phyloP scores from a whole-genome alignment of 2,113 vertebrate species.

The Neolamprologus devosi region DNA sequence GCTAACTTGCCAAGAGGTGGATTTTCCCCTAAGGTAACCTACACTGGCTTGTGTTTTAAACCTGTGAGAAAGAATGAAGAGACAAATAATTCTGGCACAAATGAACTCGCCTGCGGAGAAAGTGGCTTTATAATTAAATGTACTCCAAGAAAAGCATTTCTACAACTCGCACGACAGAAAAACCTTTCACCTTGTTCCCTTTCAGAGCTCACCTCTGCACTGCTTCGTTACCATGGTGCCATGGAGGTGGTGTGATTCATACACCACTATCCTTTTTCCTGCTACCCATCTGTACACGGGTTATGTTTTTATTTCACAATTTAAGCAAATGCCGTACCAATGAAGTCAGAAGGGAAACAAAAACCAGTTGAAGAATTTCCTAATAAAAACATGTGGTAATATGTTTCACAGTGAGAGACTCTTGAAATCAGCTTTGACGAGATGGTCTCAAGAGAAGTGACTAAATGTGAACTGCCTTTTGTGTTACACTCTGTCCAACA shows the following conservation, averaged over 20 bases:
- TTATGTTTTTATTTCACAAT: neutral
- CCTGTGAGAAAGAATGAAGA: neutral
- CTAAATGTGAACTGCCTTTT: neutral
- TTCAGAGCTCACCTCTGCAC: neutral
- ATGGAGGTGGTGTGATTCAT: neutral
- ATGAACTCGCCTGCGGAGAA: neutral
- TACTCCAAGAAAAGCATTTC: neutral
- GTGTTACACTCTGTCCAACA: neutral
- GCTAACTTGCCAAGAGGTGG: neutral
- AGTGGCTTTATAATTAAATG: neutral
- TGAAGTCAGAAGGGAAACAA: neutral
- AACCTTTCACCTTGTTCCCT: neutral
- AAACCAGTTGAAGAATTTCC: neutral
- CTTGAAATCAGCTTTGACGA: neutral
- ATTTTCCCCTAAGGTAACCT: neutral
- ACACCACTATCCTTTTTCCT: neutral
- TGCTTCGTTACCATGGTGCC: slow-evolving; percentile 23
- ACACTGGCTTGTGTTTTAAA: neutral
- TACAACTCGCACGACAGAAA: neutral
- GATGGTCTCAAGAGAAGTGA: neutral
- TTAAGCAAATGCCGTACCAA: neutral
- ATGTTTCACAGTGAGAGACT: neutral
- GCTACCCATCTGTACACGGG: neutral
- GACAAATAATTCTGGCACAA: neutral
- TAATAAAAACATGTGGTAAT: neutral